phyloP scores from a whole-genome alignment of 2,113 vertebrate genomes.

The Pachyramphus minor region DNA sequence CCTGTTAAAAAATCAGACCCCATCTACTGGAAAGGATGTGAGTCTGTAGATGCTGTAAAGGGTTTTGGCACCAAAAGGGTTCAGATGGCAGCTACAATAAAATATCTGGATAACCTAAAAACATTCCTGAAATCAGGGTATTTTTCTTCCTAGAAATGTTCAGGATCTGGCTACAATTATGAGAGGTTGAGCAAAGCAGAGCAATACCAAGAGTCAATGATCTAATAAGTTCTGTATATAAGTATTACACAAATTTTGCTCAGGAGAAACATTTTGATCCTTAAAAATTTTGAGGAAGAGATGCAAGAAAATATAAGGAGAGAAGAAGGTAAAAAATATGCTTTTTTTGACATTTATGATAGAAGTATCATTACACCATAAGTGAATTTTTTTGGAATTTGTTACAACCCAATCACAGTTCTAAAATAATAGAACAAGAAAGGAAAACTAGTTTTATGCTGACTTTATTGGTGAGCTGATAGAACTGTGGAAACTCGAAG shows the following conservation, averaged over 20 bases:
- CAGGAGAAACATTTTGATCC: background rate
- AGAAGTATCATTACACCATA: background rate
- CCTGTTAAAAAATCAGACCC: background rate
- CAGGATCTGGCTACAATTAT: background rate
- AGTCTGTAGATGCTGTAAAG: background rate
- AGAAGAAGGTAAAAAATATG: background rate
- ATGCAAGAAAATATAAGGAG: background rate
- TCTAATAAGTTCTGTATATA: background rate
- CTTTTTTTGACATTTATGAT: background rate
- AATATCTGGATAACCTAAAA: background rate
- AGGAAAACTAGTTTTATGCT: background rate
- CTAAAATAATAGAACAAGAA: background rate
- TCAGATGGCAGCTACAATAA: background rate
- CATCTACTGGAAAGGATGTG: background rate
- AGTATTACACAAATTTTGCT: background rate
- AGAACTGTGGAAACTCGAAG: background rate
- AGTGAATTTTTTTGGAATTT: background rate
- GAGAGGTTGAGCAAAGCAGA: background rate
- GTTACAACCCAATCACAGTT: background rate
- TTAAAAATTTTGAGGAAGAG: background rate
- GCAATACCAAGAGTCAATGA: background rate
- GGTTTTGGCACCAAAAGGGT: background rate
- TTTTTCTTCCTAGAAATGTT: background rate
- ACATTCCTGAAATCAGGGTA: background rate
- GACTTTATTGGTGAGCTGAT: background rate